A percentile compares a stretch with the other conserved stretches of the same genome.
phyloP scores from a whole-genome alignment of 2,113 vertebrate species.

The Tupaia tana region DNA sequence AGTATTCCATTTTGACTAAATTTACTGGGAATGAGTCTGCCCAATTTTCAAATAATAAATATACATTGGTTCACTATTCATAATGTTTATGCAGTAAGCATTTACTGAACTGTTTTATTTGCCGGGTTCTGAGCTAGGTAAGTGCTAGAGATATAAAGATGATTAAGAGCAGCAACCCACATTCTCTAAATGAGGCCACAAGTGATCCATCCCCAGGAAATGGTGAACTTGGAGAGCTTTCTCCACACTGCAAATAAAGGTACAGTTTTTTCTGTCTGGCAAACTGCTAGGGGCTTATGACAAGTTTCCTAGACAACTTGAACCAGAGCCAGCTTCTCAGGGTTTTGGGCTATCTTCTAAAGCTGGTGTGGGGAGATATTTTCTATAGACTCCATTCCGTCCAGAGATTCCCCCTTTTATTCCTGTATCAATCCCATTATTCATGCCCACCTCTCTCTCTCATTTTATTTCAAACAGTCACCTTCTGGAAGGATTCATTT shows the following conservation, averaged over 20 bases:
- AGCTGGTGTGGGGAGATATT: not conserved
- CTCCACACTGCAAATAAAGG: not conserved
- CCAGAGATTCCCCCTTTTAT: not conserved
- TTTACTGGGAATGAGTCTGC: not conserved
- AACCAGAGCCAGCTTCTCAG: constrained; percentile 1
- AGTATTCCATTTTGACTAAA: not conserved
- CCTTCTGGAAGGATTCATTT: not conserved
- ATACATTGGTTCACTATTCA: not conserved
- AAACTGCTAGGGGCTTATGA: not conserved
- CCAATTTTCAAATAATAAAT: constrained; percentile 15
- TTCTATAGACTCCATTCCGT: not conserved
- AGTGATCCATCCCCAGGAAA: not conserved
- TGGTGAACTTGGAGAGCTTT: not conserved
- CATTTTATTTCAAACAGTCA: not conserved
- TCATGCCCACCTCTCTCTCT: not conserved
- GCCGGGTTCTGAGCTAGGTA: not conserved
- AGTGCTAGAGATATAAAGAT: not conserved
- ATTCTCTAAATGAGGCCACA: not conserved
- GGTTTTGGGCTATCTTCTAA: not conserved
- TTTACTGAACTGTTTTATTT: not conserved
- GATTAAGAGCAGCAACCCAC: not conserved
- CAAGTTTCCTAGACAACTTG: constrained; percentile 44
- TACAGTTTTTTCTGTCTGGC: not conserved
- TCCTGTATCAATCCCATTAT: not conserved
- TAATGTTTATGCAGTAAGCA: not conserved